Percentiles rank a stretch among this genome's conserved stretches.
These are phyloP conservation scores for Phania funesta DNA, from an alignment of 2,888 invertebrate genomes.

Conservation along the genomic window DNA sequence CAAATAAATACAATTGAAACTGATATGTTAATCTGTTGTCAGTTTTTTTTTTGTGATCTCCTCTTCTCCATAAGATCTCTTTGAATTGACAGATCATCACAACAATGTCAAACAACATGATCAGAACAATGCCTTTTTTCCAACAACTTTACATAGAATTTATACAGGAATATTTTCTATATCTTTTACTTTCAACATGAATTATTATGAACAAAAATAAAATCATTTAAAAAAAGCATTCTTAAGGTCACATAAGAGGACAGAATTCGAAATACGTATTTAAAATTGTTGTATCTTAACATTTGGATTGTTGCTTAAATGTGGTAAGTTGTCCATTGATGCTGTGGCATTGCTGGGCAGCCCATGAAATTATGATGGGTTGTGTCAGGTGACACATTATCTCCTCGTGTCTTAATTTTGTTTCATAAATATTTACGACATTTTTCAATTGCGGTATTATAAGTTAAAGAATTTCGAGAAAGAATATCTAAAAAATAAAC, in stretches of 20 bases:
- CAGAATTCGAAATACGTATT: neutral
- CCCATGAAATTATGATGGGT: constrained; percentile 41
- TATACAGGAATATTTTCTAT: constrained; percentile 8
- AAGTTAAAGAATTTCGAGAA: constrained; percentile 12
- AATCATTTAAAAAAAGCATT: neutral
- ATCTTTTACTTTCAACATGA: constrained; percentile 18
- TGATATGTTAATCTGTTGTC: constrained; percentile 79
- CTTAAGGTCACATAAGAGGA: constrained; percentile 27
- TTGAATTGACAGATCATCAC: constrained; percentile 62
- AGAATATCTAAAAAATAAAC: neutral
- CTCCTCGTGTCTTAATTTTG: neutral
- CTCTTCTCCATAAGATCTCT: constrained; percentile 45
- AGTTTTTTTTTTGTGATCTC: constrained; percentile 63
- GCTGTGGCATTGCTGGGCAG: constrained; percentile 37
- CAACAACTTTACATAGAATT: constrained; percentile 26
- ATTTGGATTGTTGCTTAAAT: constrained; percentile 19
- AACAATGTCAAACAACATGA: constrained; percentile 61
- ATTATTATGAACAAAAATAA: constrained; percentile 17
- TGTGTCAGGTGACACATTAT: constrained; percentile 57
- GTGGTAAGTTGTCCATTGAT: constrained; percentile 48
- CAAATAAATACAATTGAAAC: constrained; percentile 70
- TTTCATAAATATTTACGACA: constrained; percentile 45
- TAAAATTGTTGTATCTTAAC: constrained; percentile 5
- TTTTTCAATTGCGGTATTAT: constrained; percentile 49
- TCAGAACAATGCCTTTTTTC: constrained; percentile 60